phyloP scores from a whole-genome alignment of 2,797 vertebrate species.

The Hoplostethus atlanticus region DNA sequence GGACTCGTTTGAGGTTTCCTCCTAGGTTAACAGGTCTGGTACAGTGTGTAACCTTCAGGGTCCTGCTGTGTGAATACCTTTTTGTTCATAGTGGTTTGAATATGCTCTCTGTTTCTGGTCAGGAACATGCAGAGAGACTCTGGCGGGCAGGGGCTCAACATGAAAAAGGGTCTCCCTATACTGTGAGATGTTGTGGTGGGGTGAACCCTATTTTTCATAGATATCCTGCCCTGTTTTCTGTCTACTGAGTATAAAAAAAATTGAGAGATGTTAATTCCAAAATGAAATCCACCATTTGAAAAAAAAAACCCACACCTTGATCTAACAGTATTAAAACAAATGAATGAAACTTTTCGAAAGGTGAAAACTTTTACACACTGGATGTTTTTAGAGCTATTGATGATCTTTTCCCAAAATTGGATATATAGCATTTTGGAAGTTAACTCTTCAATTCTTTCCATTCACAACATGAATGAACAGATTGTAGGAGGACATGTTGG shows the following conservation, averaged over 20 bases:
- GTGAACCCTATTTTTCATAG: no score
- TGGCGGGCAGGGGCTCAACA: not conserved
- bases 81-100: slow-evolving; percentile 15
- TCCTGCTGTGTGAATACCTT: slow-evolving; percentile 12
- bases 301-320: no score
- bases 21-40: not conserved
- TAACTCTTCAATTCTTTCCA: not conserved
- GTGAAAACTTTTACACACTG: no score
- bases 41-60: not conserved
- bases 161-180: no score
- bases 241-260: no score
- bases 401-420: not conserved
- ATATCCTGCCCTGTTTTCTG: no score
- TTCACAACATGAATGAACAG: slow-evolving; percentile 10
- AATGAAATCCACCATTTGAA: no score
- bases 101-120: not conserved
- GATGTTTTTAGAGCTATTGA: not conserved
- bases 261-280: no score
- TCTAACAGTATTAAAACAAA: no score
- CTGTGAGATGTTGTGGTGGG: no score
- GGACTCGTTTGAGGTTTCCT: not conserved
- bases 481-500: slow-evolving; percentile 29
- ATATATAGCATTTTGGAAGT: not conserved
- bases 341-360: no score
- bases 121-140: slow-evolving; percentile 13